Base-by-base conservation (phyloP, 2,888 invertebrate species). In the Atethmia centrago region DNA sequence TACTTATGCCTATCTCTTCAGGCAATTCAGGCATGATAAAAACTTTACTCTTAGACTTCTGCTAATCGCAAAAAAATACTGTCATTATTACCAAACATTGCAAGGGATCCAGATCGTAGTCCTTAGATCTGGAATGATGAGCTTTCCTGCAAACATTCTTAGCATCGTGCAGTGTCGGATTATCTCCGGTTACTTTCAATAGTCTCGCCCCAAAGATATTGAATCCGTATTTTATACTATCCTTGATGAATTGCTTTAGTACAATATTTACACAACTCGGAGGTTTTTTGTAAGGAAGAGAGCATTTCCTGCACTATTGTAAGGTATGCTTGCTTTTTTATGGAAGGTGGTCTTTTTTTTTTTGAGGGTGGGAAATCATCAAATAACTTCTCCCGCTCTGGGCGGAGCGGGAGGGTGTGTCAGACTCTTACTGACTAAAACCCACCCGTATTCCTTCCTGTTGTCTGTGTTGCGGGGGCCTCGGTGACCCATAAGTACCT, bases 141-240 rank as follows among this genome's bases (percentile, higher is more conserved):
- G 25, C 21, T 49, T 47, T 49, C 8, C 25, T 19, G 14, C 49
- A 58, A 67, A 77, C 19, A 45, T n/a, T 19, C 49, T 74, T 36
- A 58, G 42, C 49, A 42, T 42, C 56, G 49, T 3, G 14, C 21
- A 67, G 56, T 49, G 42, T 58, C 21, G 25, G 42, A 77, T 74
- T 58, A 77, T 58, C 31, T 51, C 8, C 78, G 19, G 31, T 45
- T 36, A 49, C 14, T 55, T 77, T 28, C 68, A 68, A 68, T 36
- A 58, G 36, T 51, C 56, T 19, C 36, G 1, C 31, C 10, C 4
- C 31, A 74, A 49, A 56, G 77, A 49, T 67, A 56, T 56, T 58
- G 25, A 68, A 49, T 58, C 10, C 16, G 4, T 19, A 49, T 67
- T 77, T 68, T 49, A 40, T 72, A 47, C n/a, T 19, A 56, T 56